A percentile compares a stretch with the other conserved stretches of the same genome.
Evolutionary conservation across 2,888 invertebrate genomes (phyloP).

Genomic region (Amphipyra berbera): DNA sequence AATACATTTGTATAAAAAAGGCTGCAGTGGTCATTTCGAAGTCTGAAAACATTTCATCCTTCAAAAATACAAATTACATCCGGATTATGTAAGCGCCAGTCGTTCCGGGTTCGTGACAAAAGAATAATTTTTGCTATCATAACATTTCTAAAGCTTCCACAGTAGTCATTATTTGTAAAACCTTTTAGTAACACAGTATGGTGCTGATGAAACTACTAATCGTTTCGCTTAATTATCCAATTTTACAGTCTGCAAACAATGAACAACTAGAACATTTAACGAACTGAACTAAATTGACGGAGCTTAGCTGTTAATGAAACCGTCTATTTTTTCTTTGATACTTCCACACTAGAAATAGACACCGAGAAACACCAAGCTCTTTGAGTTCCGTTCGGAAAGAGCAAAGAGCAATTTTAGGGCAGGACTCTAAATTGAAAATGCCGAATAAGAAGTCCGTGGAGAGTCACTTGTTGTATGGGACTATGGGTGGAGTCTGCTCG

Average conservation of each 20-base stretch:
- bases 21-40: not conserved
- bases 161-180: conserved; percentile 13
- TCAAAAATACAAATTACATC: conserved; percentile 17
- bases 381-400: not conserved
- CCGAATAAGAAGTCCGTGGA: conserved; percentile 21
- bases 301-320: not conserved
- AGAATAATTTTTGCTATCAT: not conserved
- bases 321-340: not conserved
- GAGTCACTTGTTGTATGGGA: conserved; percentile 16
- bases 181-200: conserved; percentile 24
- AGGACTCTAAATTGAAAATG: conserved; percentile 7
- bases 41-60: conserved; percentile 13
- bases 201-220: conserved; percentile 14
- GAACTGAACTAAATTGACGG: not conserved
- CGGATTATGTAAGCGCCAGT: conserved; percentile 9
- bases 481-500: conserved; percentile 10
- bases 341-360: not conserved
- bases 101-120: conserved; percentile 18
- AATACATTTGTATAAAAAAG: not conserved
- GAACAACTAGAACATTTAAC: conserved; percentile 2
- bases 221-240: conserved; percentile 7
- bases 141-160: conserved; percentile 8
- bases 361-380: not conserved
- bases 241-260: not conserved
- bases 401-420: conserved; percentile 9